Percentiles rank a stretch among this genome's conserved stretches.
Evolutionary conservation across 2,888 invertebrate species (phyloP).

Genomic region (Drosophila paracracens): DNA sequence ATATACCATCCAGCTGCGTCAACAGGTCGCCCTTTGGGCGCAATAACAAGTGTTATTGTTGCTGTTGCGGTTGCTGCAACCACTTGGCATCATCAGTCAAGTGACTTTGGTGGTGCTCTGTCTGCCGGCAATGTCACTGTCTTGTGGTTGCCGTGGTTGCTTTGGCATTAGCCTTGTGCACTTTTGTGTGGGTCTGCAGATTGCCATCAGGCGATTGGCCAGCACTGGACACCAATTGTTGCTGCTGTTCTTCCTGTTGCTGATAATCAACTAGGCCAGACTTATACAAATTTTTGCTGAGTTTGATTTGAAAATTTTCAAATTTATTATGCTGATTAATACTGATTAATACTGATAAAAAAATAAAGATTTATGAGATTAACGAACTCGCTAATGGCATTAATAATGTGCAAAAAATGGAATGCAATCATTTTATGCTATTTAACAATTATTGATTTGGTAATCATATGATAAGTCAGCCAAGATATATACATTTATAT

Average conservation of each 20-base stretch:
- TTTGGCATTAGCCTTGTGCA: conserved; percentile 4
- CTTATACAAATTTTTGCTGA: not conserved
- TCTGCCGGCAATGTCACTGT: conserved; percentile 54
- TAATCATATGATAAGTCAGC: not conserved
- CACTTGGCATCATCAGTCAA: conserved; percentile 64
- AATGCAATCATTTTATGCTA: not conserved
- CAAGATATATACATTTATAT: not conserved
- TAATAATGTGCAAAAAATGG: not conserved
- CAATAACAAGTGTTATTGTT: conserved; percentile 53
- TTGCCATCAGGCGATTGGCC: conserved; percentile 30
- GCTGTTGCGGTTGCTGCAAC: conserved; percentile 28
- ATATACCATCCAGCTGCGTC: not conserved
- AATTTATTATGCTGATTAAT: not conserved
- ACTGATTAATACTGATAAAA: not conserved
- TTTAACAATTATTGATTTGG: not conserved
- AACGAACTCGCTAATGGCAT: not conserved
- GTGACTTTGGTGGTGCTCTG: conserved; percentile 23
- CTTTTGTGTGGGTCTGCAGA: conserved; percentile 37
- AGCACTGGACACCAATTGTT: conserved; percentile 41
- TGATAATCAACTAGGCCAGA: not conserved
- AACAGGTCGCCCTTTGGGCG: conserved; percentile 19
- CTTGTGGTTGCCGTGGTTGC: conserved; percentile 6
- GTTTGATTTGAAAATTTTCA: not conserved
- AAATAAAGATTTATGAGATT: not conserved
- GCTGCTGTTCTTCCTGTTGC: conserved; percentile 15